phyloP scores from a whole-genome alignment of 2,113 vertebrate genomes.

The Gopherus flavomarginatus region DNA sequence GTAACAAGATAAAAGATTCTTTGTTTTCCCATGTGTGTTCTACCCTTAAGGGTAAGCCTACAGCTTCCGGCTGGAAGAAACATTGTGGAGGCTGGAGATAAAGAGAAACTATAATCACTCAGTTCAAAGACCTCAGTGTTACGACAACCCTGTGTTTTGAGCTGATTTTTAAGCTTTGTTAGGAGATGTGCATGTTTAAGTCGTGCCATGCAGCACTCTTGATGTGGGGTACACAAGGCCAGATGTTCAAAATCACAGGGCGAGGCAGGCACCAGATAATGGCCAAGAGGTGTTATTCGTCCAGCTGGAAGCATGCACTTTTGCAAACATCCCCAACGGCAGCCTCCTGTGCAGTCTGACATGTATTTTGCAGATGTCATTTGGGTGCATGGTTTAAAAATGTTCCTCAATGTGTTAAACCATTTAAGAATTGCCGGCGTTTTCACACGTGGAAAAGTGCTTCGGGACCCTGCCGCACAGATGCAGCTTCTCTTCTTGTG shows the following conservation, averaged over 20 bases:
- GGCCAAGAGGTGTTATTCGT: background rate
- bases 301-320: background rate
- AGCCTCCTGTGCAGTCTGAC: background rate
- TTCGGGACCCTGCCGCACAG: background rate
- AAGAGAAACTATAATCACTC: background rate
- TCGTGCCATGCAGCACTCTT: background rate
- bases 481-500: fast-evolving
- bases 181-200: background rate
- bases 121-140: fast-evolving
- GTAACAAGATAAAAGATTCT: background rate
- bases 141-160: background rate
- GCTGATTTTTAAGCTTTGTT: fast-evolving
- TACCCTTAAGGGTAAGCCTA: no score
- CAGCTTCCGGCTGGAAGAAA: background rate
- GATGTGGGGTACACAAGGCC: background rate
- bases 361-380: background rate
- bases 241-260: background rate
- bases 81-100: background rate
- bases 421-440: background rate
- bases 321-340: background rate
- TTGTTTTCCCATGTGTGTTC: background rate
- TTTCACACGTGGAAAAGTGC: background rate
- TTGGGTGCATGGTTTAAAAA: background rate
- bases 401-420: background rate
- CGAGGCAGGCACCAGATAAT: no score